Conservation (phyloP, 2,888 invertebrate species). For the Sipha maydis region DNA sequence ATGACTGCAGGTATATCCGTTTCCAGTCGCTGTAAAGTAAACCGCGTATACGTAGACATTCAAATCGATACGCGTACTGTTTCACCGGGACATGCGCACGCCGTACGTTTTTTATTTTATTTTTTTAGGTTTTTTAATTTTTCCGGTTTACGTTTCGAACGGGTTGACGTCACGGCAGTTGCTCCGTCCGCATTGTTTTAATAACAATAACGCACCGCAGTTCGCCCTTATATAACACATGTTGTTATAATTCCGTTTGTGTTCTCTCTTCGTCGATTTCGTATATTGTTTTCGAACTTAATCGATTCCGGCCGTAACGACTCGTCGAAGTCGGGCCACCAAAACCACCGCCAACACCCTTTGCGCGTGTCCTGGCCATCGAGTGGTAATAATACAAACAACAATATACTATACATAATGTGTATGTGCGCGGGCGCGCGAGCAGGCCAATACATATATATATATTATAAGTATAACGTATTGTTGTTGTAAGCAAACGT, state of each 20-base stretch:
- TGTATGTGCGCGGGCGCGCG: background rate
- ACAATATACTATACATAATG: background rate
- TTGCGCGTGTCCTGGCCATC: conserved; percentile 10
- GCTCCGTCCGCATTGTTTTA: background rate
- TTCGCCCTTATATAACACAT: too few relatives aligned
- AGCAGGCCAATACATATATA: too few relatives aligned
- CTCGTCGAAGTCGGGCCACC: background rate
- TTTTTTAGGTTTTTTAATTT: too few relatives aligned
- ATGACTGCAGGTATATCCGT: too few relatives aligned
- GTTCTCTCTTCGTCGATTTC: background rate
- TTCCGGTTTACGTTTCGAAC: too few relatives aligned
- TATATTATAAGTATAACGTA: background rate
- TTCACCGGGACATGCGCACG: too few relatives aligned
- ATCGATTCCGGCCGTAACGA: conserved; percentile 46
- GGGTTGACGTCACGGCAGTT: background rate
- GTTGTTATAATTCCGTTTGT: background rate
- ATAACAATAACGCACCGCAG: background rate
- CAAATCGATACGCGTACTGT: too few relatives aligned
- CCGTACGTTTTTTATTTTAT: too few relatives aligned
- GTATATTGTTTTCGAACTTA: conserved; percentile 7
- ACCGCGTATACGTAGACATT: too few relatives aligned
- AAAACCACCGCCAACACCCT: background rate
- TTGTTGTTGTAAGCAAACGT: conserved; percentile 47
- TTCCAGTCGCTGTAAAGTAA: too few relatives aligned
- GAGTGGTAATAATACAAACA: background rate